These are phyloP conservation scores for Nylanderia fulva DNA, from an alignment of 1,140 invertebrate species.

Conservation along the genomic window DNA sequence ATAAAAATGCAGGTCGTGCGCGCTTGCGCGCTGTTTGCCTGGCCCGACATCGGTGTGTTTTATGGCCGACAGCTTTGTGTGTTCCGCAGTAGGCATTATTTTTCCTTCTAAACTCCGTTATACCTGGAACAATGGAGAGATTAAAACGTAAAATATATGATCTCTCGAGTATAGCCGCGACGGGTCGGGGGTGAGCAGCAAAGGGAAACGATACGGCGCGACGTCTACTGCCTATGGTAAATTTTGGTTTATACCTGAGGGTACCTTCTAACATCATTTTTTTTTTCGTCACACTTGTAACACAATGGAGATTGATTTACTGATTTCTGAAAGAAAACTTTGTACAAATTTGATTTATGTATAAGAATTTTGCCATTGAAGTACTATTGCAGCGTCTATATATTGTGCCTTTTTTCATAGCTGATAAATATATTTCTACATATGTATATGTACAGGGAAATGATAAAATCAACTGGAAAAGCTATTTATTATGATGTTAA, in stretches of 20 bases:
- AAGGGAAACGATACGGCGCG: conserved; percentile 40
- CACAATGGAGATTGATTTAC: conserved; percentile 35
- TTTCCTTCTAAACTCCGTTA: conserved; percentile 85
- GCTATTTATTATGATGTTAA: conserved; percentile 8
- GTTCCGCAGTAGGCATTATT: conserved; percentile 85
- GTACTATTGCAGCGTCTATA: background rate
- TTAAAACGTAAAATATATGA: conserved; percentile 86
- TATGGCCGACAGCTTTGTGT: conserved; percentile 84
- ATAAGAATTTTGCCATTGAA: background rate
- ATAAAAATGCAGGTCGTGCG: conserved; percentile 85
- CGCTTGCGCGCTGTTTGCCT: conserved; percentile 75
- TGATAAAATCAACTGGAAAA: conserved; percentile 17
- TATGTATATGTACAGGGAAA: conserved; percentile 2
- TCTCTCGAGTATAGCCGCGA: conserved; percentile 74
- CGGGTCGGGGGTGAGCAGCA: conserved; percentile 44
- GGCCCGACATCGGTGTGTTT: conserved; percentile 82
- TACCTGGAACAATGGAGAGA: conserved; percentile 86
- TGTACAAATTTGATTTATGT: background rate
- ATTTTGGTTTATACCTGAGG: conserved; percentile 67
- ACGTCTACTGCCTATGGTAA: conserved; percentile 63
- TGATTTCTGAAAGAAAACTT: background rate
- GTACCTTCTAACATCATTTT: conserved; percentile 32
- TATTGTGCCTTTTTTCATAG: background rate
- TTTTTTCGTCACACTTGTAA: conserved; percentile 53
- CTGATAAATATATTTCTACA: background rate